These are phyloP conservation scores for Rhagonycha fulva DNA, from an alignment of 2,888 invertebrate genomes.

Conservation along the genomic window DNA sequence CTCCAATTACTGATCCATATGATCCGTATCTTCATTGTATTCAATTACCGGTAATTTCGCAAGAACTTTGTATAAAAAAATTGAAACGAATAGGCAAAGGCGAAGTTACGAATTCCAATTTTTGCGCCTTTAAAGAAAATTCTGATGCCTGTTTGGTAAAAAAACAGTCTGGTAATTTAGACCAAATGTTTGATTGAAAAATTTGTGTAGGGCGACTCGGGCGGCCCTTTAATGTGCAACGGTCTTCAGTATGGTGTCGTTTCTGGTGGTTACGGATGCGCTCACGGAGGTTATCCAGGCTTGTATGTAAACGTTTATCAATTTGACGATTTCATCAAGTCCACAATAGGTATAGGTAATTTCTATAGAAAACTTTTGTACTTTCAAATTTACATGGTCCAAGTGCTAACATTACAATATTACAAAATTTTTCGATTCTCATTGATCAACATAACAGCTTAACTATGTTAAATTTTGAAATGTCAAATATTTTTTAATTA, in stretches of 20 bases:
- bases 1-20: too few relatives aligned
- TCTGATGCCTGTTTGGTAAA: not conserved
- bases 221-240: slow-evolving; percentile 12
- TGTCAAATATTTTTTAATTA: too few relatives aligned
- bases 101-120: not conserved
- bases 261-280: not conserved
- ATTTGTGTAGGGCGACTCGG: slow-evolving; percentile 10
- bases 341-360: not conserved
- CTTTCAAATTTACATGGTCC: too few relatives aligned
- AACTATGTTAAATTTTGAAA: too few relatives aligned
- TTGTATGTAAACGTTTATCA: not conserved
- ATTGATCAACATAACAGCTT: too few relatives aligned
- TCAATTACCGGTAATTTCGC: not conserved
- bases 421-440: too few relatives aligned
- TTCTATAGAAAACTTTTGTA: too few relatives aligned
- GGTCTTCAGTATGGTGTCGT: slow-evolving; percentile 8
- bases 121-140: not conserved
- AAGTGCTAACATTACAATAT: too few relatives aligned
- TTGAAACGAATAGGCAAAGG: not conserved
- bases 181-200: not conserved
- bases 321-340: not conserved
- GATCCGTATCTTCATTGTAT: not conserved
- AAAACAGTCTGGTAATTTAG: not conserved
- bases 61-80: not conserved
- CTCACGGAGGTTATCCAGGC: not conserved